Conservation (phyloP, 1,140 invertebrate species). For the Drosophila kikkawai region DNA sequence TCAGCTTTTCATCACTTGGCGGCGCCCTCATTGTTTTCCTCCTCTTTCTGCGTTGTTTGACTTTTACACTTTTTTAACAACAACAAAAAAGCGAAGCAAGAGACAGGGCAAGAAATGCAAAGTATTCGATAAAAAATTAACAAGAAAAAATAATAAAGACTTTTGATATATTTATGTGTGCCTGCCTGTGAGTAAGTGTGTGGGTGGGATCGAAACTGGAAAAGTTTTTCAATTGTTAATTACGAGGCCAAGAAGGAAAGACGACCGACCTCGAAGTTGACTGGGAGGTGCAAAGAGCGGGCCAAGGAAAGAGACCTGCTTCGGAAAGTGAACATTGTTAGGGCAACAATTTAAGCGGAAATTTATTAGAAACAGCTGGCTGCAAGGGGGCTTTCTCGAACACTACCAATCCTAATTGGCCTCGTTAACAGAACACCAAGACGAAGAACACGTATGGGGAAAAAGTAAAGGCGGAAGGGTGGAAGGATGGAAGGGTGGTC, state of each 20-base stretch:
- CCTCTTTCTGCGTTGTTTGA: conserved; percentile 71
- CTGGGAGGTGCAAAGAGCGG: neutral
- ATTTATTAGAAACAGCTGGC: conserved; percentile 78
- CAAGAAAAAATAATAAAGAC: conserved; percentile 26
- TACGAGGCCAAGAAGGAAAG: conserved; percentile 51
- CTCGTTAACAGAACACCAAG: conserved; percentile 69
- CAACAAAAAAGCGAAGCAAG: conserved; percentile 13
- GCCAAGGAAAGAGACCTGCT: neutral
- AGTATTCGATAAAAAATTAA: conserved; percentile 54
- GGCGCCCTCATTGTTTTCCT: conserved; percentile 43
- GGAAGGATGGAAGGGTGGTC: neutral
- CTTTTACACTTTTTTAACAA: conserved; percentile 76
- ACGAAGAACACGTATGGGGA: conserved; percentile 17
- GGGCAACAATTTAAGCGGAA: conserved; percentile 79
- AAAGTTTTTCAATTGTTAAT: conserved; percentile 75
- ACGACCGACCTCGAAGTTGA: conserved; percentile 6
- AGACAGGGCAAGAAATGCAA: conserved; percentile 55
- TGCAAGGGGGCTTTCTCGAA: conserved; percentile 43
- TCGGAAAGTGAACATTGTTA: conserved; percentile 55
- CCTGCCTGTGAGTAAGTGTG: conserved; percentile 5
- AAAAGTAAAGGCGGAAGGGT: conserved; percentile 3
- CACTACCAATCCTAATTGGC: conserved; percentile 66
- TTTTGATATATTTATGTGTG: conserved; percentile 12
- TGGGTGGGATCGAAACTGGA: conserved; percentile 32
- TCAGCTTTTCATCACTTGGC: conserved; percentile 81